Conservation (phyloP, 2,888 invertebrate genomes). For the Tiliacea aurago region DNA sequence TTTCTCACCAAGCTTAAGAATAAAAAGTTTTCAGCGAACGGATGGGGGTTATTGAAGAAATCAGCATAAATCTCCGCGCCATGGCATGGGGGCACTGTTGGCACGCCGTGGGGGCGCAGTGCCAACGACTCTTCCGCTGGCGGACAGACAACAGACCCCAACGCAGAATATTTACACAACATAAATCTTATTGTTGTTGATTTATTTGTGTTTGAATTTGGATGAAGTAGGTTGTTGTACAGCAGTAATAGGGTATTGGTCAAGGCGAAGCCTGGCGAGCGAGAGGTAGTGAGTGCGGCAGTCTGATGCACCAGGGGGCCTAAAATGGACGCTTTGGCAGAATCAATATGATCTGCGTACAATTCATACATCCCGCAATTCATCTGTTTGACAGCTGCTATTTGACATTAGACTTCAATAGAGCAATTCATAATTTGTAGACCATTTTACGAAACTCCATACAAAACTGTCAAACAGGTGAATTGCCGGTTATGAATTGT, state of each 20-base stretch:
- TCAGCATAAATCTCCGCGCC: slow-evolving; percentile 67
- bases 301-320: no score
- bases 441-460: no score
- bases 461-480: no score
- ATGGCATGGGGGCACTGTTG: slow-evolving; percentile 55
- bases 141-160: slow-evolving; percentile 55
- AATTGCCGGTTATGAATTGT: no score
- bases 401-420: no score
- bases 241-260: not conserved
- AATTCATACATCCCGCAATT: no score
- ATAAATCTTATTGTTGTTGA: slow-evolving; percentile 52
- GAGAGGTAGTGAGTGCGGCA: no score
- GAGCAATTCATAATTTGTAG: no score
- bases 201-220: slow-evolving; percentile 41
- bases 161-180: slow-evolving; percentile 47
- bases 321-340: no score
- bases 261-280: not conserved
- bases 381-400: no score
- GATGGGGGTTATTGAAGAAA: slow-evolving; percentile 64
- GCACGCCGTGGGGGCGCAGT: slow-evolving; percentile 57
- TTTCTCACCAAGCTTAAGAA: slow-evolving; percentile 17
- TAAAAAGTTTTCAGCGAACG: slow-evolving; percentile 34
- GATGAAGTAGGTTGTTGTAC: slow-evolving; percentile 10
- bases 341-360: no score
- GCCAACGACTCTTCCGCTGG: slow-evolving; percentile 64